These are phyloP conservation scores for Albula goreensis DNA, from an alignment of 2,113 vertebrate genomes.

Conservation along the genomic window DNA sequence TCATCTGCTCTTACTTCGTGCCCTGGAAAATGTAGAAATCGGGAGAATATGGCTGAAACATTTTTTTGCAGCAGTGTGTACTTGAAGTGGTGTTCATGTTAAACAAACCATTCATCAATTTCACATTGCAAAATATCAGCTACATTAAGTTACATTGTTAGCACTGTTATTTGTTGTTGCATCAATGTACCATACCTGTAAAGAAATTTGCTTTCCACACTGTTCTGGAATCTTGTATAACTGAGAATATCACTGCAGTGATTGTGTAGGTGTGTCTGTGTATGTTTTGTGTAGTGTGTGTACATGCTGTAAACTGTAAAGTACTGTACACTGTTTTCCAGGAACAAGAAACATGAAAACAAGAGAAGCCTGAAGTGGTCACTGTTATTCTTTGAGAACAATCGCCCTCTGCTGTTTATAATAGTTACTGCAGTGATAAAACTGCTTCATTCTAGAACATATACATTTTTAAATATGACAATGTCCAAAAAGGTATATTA, in stretches of 20 bases:
- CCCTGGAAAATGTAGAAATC: too few species aligned
- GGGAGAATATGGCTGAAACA: too few species aligned
- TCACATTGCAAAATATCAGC: too few species aligned
- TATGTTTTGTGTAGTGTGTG: neutral
- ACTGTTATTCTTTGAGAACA: neutral
- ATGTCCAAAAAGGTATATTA: too few species aligned
- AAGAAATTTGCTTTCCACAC: neutral
- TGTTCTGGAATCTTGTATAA: neutral
- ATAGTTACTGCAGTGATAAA: neutral
- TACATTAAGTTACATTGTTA: neutral
- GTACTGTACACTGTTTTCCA: neutral
- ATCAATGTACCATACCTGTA: neutral
- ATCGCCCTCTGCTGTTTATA: neutral
- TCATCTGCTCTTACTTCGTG: too few species aligned
- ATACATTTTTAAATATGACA: too few species aligned
- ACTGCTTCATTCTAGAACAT: neutral
- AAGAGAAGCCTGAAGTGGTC: neutral
- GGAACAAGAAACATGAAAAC: neutral
- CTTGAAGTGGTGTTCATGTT: neutral
- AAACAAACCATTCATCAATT: neutral
- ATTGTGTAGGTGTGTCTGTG: neutral
- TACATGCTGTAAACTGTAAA: too few species aligned
- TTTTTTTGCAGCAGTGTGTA: neutral
- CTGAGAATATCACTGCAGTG: neutral
- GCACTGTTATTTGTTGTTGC: neutral